Evolutionary conservation across 2,888 invertebrate genomes (phyloP).

Genomic region (Spodoptera picta): DNA sequence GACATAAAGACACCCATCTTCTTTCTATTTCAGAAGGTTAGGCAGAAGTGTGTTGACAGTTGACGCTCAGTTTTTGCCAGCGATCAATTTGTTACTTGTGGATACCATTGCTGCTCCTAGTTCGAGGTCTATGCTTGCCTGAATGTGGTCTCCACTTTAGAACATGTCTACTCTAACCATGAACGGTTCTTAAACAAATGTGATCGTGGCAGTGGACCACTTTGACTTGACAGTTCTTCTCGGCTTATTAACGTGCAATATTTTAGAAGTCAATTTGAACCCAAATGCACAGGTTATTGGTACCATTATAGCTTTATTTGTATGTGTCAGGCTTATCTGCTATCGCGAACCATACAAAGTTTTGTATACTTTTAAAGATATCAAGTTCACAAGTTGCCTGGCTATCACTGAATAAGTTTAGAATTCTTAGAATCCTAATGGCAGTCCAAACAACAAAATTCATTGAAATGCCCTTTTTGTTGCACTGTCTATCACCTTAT

Average conservation of each 20-base stretch:
- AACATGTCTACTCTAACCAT: too few relatives aligned
- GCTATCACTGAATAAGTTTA: constrained; percentile 12
- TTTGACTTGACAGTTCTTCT: too few relatives aligned
- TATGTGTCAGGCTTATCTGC: constrained; percentile 18
- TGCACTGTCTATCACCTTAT: constrained; percentile 32
- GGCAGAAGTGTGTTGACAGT: too few relatives aligned
- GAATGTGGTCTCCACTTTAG: too few relatives aligned
- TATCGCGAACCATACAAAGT: constrained; percentile 10
- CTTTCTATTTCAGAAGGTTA: background rate
- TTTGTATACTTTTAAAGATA: constrained; percentile 17
- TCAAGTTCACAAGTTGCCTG: constrained; percentile 4
- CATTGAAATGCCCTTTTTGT: constrained; percentile 35
- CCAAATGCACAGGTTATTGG: background rate
- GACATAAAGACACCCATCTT: constrained; percentile 14
- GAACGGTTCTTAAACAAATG: too few relatives aligned
- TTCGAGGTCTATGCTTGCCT: too few relatives aligned
- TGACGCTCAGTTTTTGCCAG: too few relatives aligned
- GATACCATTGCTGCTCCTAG: too few relatives aligned
- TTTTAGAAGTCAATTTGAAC: too few relatives aligned
- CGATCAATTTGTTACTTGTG: too few relatives aligned
- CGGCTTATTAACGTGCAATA: too few relatives aligned
- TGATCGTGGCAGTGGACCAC: too few relatives aligned
- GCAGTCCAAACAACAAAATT: constrained; percentile 33
- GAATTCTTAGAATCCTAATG: constrained; percentile 37
- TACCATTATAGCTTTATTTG: background rate